A percentile compares a stretch with the other conserved stretches of the same genome.
phyloP scores from a whole-genome alignment of 2,888 invertebrate species.

The Phyllotreta striolata region DNA sequence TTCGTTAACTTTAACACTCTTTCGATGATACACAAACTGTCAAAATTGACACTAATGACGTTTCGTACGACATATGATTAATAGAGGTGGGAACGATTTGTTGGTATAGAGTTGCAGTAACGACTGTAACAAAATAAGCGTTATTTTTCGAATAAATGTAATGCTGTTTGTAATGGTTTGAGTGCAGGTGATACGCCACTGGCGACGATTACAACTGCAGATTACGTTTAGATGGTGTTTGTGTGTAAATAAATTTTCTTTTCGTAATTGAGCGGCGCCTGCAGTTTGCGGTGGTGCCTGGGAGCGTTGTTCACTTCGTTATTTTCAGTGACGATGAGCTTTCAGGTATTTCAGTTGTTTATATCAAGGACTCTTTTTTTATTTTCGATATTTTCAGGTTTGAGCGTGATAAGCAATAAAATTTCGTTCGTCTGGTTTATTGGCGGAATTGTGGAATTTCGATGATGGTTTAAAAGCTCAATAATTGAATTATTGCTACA shows the following conservation, averaged over 20 bases:
- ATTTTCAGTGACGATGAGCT: slow-evolving; percentile 14
- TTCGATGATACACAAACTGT: no score
- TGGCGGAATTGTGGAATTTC: no score
- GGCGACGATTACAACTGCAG: not conserved
- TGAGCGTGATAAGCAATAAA: not conserved
- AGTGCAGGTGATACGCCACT: not conserved
- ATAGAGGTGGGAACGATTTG: no score
- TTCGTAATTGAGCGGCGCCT: slow-evolving; percentile 18
- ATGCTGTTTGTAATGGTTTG: not conserved
- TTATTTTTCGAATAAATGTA: no score
- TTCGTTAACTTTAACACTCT: no score
- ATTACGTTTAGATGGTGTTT: no score
- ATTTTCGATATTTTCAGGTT: not conserved
- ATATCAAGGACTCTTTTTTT: not conserved
- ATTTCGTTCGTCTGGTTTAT: no score
- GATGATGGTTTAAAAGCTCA: not conserved
- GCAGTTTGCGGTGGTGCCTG: slow-evolving; percentile 8
- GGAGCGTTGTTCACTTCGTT: slow-evolving; percentile 1
- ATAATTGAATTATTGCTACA: slow-evolving; percentile 14
- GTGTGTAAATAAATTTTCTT: slow-evolving; percentile 5
- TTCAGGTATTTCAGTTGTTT: slow-evolving; percentile 10
- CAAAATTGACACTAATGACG: no score
- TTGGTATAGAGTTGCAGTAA: no score
- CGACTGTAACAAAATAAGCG: no score
- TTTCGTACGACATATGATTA: no score